A percentile compares a stretch with the other conserved stretches of the same genome.
phyloP scores from a whole-genome alignment of 1,140 invertebrate genomes.

The Pogonognathellus flavescens region DNA sequence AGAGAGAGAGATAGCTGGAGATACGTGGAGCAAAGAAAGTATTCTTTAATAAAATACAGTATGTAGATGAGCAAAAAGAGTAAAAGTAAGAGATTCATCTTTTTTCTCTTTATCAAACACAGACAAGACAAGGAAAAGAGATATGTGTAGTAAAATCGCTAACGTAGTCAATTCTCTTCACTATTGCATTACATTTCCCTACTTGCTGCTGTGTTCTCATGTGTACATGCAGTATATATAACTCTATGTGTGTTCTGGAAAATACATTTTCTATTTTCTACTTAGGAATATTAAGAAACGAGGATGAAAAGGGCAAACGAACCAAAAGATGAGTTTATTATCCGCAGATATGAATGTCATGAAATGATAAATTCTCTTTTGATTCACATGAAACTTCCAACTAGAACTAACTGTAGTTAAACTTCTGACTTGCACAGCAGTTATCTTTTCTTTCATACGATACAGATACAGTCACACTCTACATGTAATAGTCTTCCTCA shows the following conservation, averaged over 20 bases:
- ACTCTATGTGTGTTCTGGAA: neutral
- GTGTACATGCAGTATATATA: neutral
- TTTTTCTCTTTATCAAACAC: conserved; percentile 32
- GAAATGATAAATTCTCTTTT: conserved; percentile 4
- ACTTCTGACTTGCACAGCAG: neutral
- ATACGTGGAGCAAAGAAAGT: neutral
- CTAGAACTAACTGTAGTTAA: neutral
- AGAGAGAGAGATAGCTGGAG: too few relatives aligned
- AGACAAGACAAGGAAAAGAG: conserved; percentile 31
- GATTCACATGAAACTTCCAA: neutral
- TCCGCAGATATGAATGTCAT: neutral
- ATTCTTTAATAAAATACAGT: conserved; percentile 35
- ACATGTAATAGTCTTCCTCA: neutral
- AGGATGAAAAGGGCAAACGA: conserved; percentile 30
- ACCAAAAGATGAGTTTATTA: conserved; percentile 40
- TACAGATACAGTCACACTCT: neutral
- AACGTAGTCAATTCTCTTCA: conserved; percentile 16
- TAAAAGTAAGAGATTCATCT: conserved; percentile 37
- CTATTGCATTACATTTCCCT: neutral
- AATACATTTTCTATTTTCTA: neutral
- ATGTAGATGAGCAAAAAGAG: conserved; percentile 44
- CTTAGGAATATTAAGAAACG: conserved; percentile 9
- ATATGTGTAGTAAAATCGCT: neutral
- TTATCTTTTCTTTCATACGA: neutral
- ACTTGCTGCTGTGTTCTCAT: neutral